Evolutionary conservation across 2,113 vertebrate genomes (phyloP), one percentile per base, ranked within the genome.

Genomic region (Saguinus midas): DNA sequence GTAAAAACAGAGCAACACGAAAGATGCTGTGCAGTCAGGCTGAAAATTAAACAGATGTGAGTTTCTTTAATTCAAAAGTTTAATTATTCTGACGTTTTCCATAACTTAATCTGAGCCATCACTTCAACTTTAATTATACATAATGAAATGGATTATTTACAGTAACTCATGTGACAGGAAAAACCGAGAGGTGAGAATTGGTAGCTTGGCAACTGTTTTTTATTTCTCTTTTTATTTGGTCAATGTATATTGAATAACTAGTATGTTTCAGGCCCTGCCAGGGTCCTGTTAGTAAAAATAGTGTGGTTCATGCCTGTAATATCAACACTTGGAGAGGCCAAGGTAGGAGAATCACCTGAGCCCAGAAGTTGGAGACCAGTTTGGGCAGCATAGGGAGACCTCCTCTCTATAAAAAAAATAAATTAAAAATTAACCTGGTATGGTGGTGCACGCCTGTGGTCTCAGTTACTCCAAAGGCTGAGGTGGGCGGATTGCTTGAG

Each of bases 31-130:
- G 93, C 79, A 95, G 82, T 96, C 86, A 72, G 82, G 91, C 29
- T 72, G 76, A 58, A 96, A 81, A 96, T 9, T 80, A 96, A 98
- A 95, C 84, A 94, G 93, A 97, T 97, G 94, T 85, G 94, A 95
- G 75, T 75, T 92, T 94, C 96, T 81, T 29, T 92, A 48, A 93
- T 92, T 96, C 87, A 96, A 95, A 98, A 68, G 13, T 89, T 75
- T 94, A 94, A 86, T 88, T 98, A 95, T 95, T 97, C 96, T 95
- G 94, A 98, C 90, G 86, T 78, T 91, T 96, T 87, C 96, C 94
- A 94, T 98, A 97, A 96, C 96, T 97, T 96, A 94, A 97, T 97
- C 96, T 79, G 91, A 86, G 32, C 95, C 96, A 86, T 95, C 96
- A 61, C 95, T 97, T 96, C 81, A 96, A 97, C 87, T 97, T 83